A percentile compares a stretch with the other conserved stretches of the same genome.
phyloP scores from a whole-genome alignment of 2,113 vertebrate genomes.

The Alethe castanea region DNA sequence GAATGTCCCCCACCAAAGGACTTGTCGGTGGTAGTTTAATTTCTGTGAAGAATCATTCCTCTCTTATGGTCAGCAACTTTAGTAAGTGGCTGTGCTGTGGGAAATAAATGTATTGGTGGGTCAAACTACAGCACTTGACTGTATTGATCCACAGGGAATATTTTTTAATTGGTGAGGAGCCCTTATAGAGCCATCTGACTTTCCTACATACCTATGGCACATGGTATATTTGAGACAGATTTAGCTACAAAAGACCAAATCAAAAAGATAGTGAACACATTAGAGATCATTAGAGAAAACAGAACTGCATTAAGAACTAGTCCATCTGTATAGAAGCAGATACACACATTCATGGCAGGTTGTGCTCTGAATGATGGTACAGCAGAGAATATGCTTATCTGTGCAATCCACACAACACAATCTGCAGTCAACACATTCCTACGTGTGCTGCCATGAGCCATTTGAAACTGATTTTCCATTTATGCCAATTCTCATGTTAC shows the following conservation, averaged over 20 bases:
- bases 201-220: not conserved
- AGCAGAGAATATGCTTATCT: constrained; percentile 32
- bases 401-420: constrained; percentile 14
- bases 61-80: not conserved
- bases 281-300: constrained; percentile 4
- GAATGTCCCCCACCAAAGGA: not conserved
- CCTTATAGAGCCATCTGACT: constrained; percentile 24
- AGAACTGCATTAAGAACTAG: not conserved
- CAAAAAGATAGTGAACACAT: not conserved
- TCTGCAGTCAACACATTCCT: constrained; percentile 35
- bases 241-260: constrained; percentile 8
- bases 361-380: not conserved
- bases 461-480: constrained; percentile 49
- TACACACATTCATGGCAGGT: not conserved
- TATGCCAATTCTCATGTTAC: constrained; percentile 20
- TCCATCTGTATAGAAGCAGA: constrained; percentile 5
- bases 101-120: not conserved
- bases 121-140: not conserved
- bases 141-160: constrained; percentile 14
- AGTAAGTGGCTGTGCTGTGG: constrained; percentile 23
- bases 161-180: constrained; percentile 56
- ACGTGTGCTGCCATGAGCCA: not conserved
- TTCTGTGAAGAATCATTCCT: constrained; percentile 34
- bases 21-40: constrained; percentile 16
- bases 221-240: constrained; percentile 13